Percentiles rank a stretch among this genome's conserved stretches.
These are phyloP conservation scores for Notarius lentiginosus DNA, from an alignment of 2,113 vertebrate genomes.

Conservation along the genomic window DNA sequence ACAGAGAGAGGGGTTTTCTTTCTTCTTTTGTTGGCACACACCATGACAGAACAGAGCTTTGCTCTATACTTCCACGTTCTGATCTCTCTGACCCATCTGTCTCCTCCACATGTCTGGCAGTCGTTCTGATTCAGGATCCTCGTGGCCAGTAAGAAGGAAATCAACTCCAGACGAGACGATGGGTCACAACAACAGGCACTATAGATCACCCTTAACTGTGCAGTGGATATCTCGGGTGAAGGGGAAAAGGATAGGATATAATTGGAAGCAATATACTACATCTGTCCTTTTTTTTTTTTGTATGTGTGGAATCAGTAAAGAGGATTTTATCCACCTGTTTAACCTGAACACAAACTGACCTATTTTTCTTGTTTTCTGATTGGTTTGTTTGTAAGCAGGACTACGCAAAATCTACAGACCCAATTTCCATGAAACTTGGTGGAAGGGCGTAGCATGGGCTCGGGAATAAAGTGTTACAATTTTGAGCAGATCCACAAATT, in stretches of 20 bases:
- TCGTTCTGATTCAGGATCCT: constrained; percentile 34
- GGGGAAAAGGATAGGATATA: constrained; percentile 13
- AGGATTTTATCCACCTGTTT: not conserved
- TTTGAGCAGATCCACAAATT: no score
- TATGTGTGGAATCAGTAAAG: not conserved
- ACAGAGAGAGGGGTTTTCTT: not conserved
- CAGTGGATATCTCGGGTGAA: not conserved
- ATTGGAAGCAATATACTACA: constrained; percentile 24
- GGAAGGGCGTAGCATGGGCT: no score
- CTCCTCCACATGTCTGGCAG: constrained; percentile 2
- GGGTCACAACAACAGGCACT: constrained; percentile 36
- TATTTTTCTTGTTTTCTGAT: not conserved
- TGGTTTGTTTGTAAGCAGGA: no score
- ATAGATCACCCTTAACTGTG: constrained; percentile 26
- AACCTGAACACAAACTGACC: not conserved
- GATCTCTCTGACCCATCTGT: constrained; percentile 31
- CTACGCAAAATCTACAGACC: no score
- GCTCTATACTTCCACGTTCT: not conserved
- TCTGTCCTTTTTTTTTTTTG: not conserved
- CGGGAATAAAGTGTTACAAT: no score
- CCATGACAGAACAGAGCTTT: constrained; percentile 11
- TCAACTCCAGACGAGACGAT: constrained; percentile 45
- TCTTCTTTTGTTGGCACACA: constrained; percentile 7
- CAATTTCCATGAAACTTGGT: no score
- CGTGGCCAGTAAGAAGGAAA: constrained; percentile 13